phyloP scores from a whole-genome alignment of 2,888 invertebrate genomes.

The Meloe dianella region DNA sequence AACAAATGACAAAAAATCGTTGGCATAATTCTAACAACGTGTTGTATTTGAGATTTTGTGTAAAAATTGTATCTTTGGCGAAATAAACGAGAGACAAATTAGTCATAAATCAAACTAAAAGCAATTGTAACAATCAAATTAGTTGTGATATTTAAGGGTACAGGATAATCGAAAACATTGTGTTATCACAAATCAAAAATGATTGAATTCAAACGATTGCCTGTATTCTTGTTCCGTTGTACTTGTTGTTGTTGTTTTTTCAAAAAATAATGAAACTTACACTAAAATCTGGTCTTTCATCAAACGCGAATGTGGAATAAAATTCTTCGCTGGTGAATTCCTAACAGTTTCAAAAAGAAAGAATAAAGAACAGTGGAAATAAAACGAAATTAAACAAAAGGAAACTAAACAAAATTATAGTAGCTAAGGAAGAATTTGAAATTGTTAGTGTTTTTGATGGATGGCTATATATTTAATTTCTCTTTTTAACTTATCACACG shows the following conservation, averaged over 20 bases:
- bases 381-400: conserved; percentile 20
- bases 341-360: conserved; percentile 45
- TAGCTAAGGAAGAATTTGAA: neutral
- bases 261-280: conserved; percentile 46
- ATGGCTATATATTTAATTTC: neutral
- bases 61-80: neutral
- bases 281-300: conserved; percentile 50
- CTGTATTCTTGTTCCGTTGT: neutral
- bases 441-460: conserved; percentile 5
- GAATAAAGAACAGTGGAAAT: conserved; percentile 30
- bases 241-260: too few relatives aligned
- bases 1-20: conserved; percentile 17
- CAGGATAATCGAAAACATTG: too few relatives aligned
- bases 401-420: neutral
- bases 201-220: neutral
- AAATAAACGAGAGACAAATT: neutral
- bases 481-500: neutral
- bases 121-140: too few relatives aligned
- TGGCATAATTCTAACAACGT: too few relatives aligned
- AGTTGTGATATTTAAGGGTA: too few relatives aligned
- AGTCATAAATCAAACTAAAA: neutral
- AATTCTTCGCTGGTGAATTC: conserved; percentile 56
- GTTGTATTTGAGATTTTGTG: neutral
- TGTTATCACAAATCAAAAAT: neutral
- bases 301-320: conserved; percentile 55